phyloP scores from a whole-genome alignment of 2,888 invertebrate species.

The Alsophila aescularia region DNA sequence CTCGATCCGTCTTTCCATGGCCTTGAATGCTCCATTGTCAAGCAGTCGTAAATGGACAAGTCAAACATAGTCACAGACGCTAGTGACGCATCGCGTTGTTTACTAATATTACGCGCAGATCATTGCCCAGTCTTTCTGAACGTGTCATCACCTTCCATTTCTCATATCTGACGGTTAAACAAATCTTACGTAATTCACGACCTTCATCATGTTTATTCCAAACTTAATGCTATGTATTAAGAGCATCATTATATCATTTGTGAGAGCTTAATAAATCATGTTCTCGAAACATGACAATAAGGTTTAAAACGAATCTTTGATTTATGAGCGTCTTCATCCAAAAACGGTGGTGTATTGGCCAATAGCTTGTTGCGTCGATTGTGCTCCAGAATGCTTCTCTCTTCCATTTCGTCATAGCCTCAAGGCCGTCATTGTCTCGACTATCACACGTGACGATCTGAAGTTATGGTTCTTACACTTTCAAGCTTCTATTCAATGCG shows the following conservation, averaged over 20 bases:
- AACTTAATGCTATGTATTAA: slow-evolving; percentile 29
- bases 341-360: slow-evolving; percentile 47
- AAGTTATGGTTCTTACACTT: slow-evolving; percentile 44
- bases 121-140: slow-evolving; percentile 17
- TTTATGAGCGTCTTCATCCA: slow-evolving; percentile 57
- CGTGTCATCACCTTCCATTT: slow-evolving; percentile 29
- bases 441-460: slow-evolving; percentile 60
- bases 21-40: slow-evolving; percentile 23
- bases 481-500: slow-evolving; percentile 40
- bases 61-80: slow-evolving; percentile 29
- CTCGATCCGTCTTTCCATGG: slow-evolving; percentile 4
- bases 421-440: slow-evolving; percentile 67
- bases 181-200: slow-evolving; percentile 39
- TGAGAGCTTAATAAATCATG: slow-evolving; percentile 46
- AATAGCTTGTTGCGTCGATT: slow-evolving; percentile 51
- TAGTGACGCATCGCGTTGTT: slow-evolving; percentile 39
- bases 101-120: slow-evolving; percentile 34
- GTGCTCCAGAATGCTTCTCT: slow-evolving; percentile 52
- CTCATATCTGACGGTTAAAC: slow-evolving; percentile 15
- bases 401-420: slow-evolving; percentile 53
- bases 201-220: slow-evolving; percentile 36
- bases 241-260: slow-evolving; percentile 35
- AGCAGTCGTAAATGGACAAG: slow-evolving; percentile 28
- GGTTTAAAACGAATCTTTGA: slow-evolving; percentile 55
- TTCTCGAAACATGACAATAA: slow-evolving; percentile 51